These are phyloP conservation scores for Hestina assimilis DNA, from an alignment of 1,140 invertebrate species.

Conservation along the genomic window DNA sequence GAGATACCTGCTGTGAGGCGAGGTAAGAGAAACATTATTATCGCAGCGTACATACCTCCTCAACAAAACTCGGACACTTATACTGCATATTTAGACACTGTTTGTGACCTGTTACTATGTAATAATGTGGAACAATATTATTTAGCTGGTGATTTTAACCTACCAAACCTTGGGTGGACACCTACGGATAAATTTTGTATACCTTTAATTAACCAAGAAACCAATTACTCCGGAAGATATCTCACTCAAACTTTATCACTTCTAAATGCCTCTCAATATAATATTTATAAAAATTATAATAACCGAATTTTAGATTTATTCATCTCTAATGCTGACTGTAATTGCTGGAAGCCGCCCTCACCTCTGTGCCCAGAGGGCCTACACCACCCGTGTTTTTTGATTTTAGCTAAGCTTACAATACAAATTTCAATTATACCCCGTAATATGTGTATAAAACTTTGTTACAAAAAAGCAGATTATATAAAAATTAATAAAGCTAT, in stretches of 20 bases:
- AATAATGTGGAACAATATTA: neutral
- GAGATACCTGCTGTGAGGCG: neutral
- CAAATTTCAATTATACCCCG: neutral
- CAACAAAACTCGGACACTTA: slow-evolving; percentile 3
- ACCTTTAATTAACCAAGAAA: neutral
- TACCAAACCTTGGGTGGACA: slow-evolving; percentile 6
- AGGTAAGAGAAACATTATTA: slow-evolving; percentile 3
- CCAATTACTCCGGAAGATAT: neutral
- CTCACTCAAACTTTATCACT: slow-evolving; percentile 8
- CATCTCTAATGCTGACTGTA: slow-evolving; percentile 8
- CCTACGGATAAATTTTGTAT: neutral
- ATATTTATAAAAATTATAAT: slow-evolving; percentile 8
- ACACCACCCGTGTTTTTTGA: neutral
- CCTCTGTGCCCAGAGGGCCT: neutral
- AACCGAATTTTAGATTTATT: slow-evolving; percentile 11
- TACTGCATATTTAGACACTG: slow-evolving; percentile 5
- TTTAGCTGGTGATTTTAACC: slow-evolving; percentile 5
- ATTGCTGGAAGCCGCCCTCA: neutral
- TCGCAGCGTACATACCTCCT: slow-evolving; percentile 20
- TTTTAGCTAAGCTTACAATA: neutral
- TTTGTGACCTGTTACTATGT: slow-evolving; percentile 4
- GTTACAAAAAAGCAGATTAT: neutral
- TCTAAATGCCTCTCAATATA: slow-evolving; percentile 11
- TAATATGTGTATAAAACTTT: neutral
- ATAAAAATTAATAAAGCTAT: slow-evolving; percentile 3